These are phyloP conservation scores for Spongilla lacustris DNA, from an alignment of 37 sponge, comb jelly and placozoan species.

Conservation along the genomic window DNA sequence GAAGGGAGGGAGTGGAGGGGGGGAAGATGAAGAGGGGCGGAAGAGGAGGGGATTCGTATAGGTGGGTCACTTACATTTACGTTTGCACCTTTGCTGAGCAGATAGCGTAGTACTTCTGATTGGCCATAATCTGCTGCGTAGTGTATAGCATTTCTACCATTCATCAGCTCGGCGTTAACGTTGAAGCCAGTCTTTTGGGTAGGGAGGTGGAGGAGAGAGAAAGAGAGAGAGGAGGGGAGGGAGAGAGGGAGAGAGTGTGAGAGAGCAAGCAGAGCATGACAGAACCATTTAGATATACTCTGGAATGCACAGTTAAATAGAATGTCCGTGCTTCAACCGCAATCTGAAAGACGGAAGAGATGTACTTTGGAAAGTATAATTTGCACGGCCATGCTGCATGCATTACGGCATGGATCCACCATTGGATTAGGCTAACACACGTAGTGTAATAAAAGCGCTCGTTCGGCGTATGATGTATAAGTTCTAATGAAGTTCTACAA, in stretches of 20 bases:
- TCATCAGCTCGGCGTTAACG: slow-evolving; percentile 64
- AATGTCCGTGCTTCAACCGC: too few relatives aligned
- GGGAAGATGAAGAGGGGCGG: not conserved
- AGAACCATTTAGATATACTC: not conserved
- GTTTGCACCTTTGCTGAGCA: slow-evolving; percentile 67
- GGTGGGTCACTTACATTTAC: slow-evolving; percentile 64
- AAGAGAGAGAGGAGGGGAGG: not conserved
- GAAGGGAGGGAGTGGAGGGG: not conserved
- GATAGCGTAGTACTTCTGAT: slow-evolving; percentile 63
- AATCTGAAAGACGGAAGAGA: too few relatives aligned
- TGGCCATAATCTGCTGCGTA: slow-evolving; percentile 94
- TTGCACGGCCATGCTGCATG: too few relatives aligned
- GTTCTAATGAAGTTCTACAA: not conserved
- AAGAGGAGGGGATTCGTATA: not conserved
- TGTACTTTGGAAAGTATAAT: too few relatives aligned
- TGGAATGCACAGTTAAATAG: not conserved
- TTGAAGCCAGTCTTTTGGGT: slow-evolving; percentile 25
- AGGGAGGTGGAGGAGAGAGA: not conserved
- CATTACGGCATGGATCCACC: too few relatives aligned
- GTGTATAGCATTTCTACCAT: slow-evolving; percentile 82
- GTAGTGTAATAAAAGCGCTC: too few relatives aligned
- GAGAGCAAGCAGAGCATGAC: not conserved
- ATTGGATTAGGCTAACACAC: too few relatives aligned
- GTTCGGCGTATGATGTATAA: too few relatives aligned
- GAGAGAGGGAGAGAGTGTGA: too few relatives aligned